These are phyloP conservation scores for Eupithecia tripunctaria DNA, from an alignment of 2,888 invertebrate species.

Conservation along the genomic window DNA sequence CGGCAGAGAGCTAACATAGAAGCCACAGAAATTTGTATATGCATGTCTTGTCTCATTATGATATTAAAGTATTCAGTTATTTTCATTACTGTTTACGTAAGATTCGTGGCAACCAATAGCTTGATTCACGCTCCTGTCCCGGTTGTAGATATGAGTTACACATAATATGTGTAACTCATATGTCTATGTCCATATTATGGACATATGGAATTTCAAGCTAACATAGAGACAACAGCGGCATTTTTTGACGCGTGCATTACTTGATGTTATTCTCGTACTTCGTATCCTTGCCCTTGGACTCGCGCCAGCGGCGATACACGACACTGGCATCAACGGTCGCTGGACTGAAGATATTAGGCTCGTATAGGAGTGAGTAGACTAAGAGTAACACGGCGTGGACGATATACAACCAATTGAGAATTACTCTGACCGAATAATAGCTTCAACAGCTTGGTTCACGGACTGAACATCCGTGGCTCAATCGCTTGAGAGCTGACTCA, in stretches of 20 bases:
- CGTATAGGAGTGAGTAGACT: slow-evolving; percentile 99
- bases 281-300: slow-evolving; percentile 98
- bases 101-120: no score
- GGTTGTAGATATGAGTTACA: no score
- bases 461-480: background rate
- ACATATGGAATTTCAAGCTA: no score
- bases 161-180: no score
- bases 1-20: no score
- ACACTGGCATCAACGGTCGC: slow-evolving; percentile 99
- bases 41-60: no score
- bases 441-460: background rate
- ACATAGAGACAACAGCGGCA: no score
- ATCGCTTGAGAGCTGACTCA: background rate
- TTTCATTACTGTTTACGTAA: no score
- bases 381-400: slow-evolving; percentile 99
- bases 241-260: slow-evolving; percentile 58
- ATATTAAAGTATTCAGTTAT: no score
- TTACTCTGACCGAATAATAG: background rate
- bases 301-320: slow-evolving; percentile 99
- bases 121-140: no score
- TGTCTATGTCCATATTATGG: no score
- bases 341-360: slow-evolving; percentile 99
- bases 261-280: slow-evolving; percentile 99
- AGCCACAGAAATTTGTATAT: no score
- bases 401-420: slow-evolving; percentile 19